Evolutionary conservation across 1,140 invertebrate genomes (phyloP).

Genomic region (Neodiprion pinetum): DNA sequence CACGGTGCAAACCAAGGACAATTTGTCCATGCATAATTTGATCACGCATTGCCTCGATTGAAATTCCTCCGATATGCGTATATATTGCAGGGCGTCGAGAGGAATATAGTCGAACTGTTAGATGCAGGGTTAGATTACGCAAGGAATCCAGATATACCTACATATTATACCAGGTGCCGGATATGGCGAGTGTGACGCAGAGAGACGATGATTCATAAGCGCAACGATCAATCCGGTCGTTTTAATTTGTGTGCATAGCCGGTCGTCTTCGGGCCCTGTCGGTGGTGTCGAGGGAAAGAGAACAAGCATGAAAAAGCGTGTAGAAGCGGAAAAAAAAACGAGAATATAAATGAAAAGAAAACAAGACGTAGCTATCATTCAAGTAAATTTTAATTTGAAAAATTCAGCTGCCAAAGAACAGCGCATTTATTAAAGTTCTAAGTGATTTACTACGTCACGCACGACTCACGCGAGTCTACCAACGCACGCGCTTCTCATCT

Average conservation of each 20-base stretch:
- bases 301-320: too few relatives aligned
- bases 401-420: not conserved
- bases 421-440: constrained; percentile 1
- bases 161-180: too few relatives aligned
- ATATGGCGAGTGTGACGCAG: too few relatives aligned
- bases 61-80: too few relatives aligned
- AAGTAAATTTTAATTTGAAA: constrained; percentile 8
- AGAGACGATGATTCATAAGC: too few relatives aligned
- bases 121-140: too few relatives aligned
- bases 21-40: not conserved
- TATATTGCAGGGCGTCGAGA: too few relatives aligned
- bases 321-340: too few relatives aligned
- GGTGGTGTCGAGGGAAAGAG: not conserved
- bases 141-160: too few relatives aligned
- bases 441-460: constrained; percentile 7
- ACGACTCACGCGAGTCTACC: not conserved
- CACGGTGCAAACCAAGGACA: not conserved
- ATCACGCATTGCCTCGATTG: too few relatives aligned
- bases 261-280: not conserved
- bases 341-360: not conserved
- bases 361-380: constrained; percentile 5
- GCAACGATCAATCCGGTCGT: not conserved
- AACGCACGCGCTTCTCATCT: constrained; percentile 1
- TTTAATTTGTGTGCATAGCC: constrained; percentile 1
- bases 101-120: too few relatives aligned